Conservation (phyloP, 2,888 invertebrate species). For the Acleris emargana region DNA sequence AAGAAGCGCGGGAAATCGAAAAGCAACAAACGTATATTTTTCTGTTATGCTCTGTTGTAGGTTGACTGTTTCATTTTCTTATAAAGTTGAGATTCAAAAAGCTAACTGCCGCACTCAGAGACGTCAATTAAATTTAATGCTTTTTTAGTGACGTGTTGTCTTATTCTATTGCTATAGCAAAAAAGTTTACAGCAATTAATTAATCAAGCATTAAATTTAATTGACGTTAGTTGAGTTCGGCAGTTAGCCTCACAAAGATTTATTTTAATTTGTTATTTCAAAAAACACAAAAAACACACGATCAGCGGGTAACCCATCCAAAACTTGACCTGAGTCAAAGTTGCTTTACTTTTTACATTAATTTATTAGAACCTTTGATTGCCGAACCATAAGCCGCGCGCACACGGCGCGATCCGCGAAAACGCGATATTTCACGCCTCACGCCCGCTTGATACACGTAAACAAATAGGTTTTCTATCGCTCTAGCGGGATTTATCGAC, state of each 20-base stretch:
- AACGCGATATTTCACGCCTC: constrained; percentile 43
- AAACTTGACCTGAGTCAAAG: constrained; percentile 1
- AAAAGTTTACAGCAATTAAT: too few relatives aligned
- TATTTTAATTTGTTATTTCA: neutral
- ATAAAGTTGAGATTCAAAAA: too few relatives aligned
- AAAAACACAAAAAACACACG: constrained; percentile 1
- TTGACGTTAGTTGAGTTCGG: too few relatives aligned
- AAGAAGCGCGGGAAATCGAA: constrained; percentile 43
- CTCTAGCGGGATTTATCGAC: constrained; percentile 57
- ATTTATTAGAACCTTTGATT: constrained; percentile 36
- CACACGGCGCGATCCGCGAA: constrained; percentile 39
- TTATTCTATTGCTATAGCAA: too few relatives aligned
- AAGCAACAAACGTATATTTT: constrained; percentile 33
- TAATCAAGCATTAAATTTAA: too few relatives aligned
- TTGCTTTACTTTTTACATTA: constrained; percentile 14
- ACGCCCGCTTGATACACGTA: constrained; percentile 48
- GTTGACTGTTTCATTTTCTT: neutral
- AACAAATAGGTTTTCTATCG: constrained; percentile 70
- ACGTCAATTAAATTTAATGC: too few relatives aligned
- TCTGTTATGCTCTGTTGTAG: constrained; percentile 17
- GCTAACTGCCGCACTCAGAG: too few relatives aligned
- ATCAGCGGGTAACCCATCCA: constrained; percentile 9
- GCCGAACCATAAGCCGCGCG: constrained; percentile 37
- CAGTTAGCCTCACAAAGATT: too few relatives aligned
- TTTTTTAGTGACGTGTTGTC: too few relatives aligned